phyloP scores from a whole-genome alignment of 2,113 vertebrate genomes.

The Pica pica region DNA sequence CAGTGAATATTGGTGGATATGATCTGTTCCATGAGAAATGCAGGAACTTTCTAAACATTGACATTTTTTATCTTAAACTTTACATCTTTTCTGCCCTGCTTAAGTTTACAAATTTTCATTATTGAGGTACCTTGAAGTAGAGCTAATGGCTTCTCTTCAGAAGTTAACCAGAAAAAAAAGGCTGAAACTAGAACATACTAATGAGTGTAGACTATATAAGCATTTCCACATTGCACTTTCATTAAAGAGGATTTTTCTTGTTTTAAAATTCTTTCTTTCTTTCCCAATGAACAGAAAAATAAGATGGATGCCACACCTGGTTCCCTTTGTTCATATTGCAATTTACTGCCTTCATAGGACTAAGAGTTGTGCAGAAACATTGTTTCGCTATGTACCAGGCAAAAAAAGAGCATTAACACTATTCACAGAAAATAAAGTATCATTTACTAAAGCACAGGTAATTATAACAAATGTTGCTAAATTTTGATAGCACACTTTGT shows the following conservation, averaged over 20 bases:
- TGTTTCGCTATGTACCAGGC: not conserved
- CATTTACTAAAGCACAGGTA: not conserved
- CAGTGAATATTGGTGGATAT: not conserved
- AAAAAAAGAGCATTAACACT: not conserved
- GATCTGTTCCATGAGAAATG: not conserved
- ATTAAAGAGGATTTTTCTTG: not conserved
- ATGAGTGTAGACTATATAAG: not conserved
- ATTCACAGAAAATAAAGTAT: not conserved
- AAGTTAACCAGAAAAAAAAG: not conserved
- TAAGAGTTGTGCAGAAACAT: not conserved
- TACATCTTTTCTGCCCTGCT: not conserved
- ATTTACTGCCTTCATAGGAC: not conserved
- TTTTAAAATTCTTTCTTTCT: not conserved
- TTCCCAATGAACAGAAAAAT: not conserved
- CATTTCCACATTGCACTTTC: not conserved
- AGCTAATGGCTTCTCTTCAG: not conserved
- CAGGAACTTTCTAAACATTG: not conserved
- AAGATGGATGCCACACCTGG: rapidly evolving
- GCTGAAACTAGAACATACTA: not conserved
- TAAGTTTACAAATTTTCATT: not conserved
- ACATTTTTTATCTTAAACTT: not conserved
- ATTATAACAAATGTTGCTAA: not conserved
- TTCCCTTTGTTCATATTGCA: not conserved
- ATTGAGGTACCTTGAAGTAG: not conserved
- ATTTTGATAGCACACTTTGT: not conserved